Base-by-base conservation (phyloP, 64 coral and sea anemone genomes). In the Porites australiensis region DNA sequence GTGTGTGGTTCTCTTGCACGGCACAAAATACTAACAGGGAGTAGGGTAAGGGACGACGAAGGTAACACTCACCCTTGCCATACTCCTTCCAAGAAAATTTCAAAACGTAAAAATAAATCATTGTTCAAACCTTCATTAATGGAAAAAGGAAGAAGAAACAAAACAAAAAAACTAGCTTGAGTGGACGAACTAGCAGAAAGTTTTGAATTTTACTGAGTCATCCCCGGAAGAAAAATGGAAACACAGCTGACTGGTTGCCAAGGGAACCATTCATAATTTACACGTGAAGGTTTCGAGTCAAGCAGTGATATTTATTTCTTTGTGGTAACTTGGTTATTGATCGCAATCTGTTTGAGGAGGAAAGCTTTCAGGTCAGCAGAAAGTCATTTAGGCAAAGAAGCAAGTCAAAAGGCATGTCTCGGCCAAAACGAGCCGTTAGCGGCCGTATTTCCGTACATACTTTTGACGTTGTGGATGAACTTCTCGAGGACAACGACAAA, bases 401-500 rank as follows among this genome's bases (percentile, higher is more conserved):
- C 37, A 45, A 89, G 59, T 52, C 60, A 4, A 50, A 72, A 14
- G 21, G 27, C 69, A 98, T 98, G 92, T 86, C 92, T 44, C 82
- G 92, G 67, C 65, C 82, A 83, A 86, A 82, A 27, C 50, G 83
- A 83, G 69, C 75, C 18, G 53, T 54, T 47, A 98, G 91, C 77
- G 91, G 91, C n/a, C 70, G 98, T 75, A 96, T 99, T 70, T 96
- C 91, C 5, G 94, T 99, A 53, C 98, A 99, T 15, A 96, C 98
- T 51, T 92, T 86, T 9, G 91, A 96, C 64, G 76, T 94, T 50
- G 82, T 99, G 44, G 89, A 96, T 73, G 91, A 99, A 71, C 86
- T 99, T 53, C 52, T 96, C 48, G 74, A 81, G 47, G 98, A 98
- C 8, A 92, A 89, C 18, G 74, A 70, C n/a, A 93, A 54, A 54